Conservation (phyloP, 2,797 vertebrate species). For the Micropoecilia bifurca region DNA sequence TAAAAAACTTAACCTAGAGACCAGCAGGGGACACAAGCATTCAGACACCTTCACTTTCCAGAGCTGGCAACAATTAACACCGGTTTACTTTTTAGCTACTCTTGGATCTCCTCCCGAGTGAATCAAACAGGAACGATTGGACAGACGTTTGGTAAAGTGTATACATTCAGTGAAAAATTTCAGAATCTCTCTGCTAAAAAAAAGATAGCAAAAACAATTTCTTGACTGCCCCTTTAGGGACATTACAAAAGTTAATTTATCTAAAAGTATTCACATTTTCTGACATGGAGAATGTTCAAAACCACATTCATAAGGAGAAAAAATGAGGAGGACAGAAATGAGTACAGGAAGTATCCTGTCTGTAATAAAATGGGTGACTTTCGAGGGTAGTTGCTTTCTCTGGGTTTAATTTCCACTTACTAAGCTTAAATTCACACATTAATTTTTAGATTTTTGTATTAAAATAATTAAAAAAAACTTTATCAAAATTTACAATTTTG, state of each 20-base stretch:
- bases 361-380: background rate
- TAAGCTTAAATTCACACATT: background rate
- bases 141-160: background rate
- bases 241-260: background rate
- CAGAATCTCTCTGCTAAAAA: background rate
- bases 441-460: background rate
- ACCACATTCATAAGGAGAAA: background rate
- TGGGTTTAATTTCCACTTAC: background rate
- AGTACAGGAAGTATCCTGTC: background rate
- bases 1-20: slow-evolving; percentile 41
- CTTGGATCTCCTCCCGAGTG: background rate
- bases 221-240: background rate
- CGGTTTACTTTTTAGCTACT: background rate
- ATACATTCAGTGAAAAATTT: background rate
- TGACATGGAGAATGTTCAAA: background rate
- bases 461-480: background rate
- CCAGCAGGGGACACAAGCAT: slow-evolving; percentile 5
- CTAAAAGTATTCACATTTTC: background rate
- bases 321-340: background rate
- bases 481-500: background rate
- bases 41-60: slow-evolving; percentile 10
- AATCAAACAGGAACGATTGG: background rate
- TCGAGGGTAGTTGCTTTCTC: background rate
- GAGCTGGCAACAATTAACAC: background rate
- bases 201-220: background rate